Percentiles rank a stretch among this genome's conserved stretches.
Evolutionary conservation across 2,113 vertebrate genomes (phyloP).

Genomic region (Microtus oregoni): DNA sequence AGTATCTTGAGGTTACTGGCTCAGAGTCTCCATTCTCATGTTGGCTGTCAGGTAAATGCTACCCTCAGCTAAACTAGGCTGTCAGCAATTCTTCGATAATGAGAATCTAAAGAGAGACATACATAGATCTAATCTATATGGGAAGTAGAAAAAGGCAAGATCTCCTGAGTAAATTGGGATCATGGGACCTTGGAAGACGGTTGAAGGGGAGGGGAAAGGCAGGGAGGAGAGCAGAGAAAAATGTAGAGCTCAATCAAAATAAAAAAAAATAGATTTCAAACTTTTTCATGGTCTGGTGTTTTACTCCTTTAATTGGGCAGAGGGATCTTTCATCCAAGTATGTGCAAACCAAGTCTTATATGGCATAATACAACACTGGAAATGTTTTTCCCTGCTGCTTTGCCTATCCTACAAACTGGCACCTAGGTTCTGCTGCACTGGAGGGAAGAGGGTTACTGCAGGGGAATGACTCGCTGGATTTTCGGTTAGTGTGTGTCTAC

Average conservation of each 20-base stretch:
- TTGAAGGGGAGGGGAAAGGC: no score
- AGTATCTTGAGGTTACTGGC: neutral
- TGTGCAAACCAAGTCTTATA: neutral
- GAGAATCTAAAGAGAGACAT: no score
- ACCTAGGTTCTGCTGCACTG: neutral
- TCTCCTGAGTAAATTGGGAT: no score
- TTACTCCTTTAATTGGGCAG: neutral
- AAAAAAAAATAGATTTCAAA: neutral
- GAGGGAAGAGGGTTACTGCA: neutral
- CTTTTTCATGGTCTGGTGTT: neutral
- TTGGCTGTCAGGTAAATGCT: neutral
- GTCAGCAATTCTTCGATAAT: neutral
- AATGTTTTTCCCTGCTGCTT: neutral
- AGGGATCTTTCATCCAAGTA: neutral
- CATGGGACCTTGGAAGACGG: no score
- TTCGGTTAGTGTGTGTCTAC: neutral
- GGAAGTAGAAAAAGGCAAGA: no score
- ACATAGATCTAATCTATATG: no score
- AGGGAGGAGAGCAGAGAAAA: no score
- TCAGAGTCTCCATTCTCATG: neutral
- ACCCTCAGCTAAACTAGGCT: neutral
- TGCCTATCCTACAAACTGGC: neutral
- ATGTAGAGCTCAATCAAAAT: no score
- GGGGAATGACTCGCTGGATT: neutral
- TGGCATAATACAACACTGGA: neutral